A percentile compares a stretch with the other conserved stretches of the same genome.
These are phyloP conservation scores for Caerostris extrusa DNA, from an alignment of 1,140 invertebrate genomes.

Conservation along the genomic window DNA sequence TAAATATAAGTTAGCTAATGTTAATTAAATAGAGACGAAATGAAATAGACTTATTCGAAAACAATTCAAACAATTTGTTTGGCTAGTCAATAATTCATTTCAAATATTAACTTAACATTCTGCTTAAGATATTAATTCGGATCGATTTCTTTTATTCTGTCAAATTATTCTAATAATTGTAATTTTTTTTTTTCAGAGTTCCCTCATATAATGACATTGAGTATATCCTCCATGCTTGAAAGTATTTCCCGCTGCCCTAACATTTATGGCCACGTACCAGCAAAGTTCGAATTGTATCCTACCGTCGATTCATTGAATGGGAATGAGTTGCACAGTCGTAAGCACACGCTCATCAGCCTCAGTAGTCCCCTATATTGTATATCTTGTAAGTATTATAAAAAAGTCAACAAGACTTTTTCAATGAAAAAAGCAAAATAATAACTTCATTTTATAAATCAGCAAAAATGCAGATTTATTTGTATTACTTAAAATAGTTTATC, in stretches of 20 bases:
- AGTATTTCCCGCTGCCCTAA: constrained; percentile 59
- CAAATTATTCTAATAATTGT: too few relatives aligned
- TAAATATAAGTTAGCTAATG: too few relatives aligned
- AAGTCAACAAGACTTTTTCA: background rate
- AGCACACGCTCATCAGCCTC: constrained; percentile 82
- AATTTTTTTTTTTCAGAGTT: constrained; percentile 13
- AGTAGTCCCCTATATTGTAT: constrained; percentile 84
- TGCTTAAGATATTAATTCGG: too few relatives aligned
- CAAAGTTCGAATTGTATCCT: constrained; percentile 78
- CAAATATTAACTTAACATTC: too few relatives aligned
- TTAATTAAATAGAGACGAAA: too few relatives aligned
- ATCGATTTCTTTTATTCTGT: too few relatives aligned
- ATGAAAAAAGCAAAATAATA: background rate
- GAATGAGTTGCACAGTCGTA: constrained; percentile 79
- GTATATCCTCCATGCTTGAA: constrained; percentile 64
- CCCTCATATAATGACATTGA: constrained; percentile 3
- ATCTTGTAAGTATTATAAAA: constrained; percentile 82
- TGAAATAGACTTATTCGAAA: too few relatives aligned
- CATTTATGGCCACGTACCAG: constrained; percentile 73
- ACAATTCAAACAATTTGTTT: too few relatives aligned
- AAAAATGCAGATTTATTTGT: background rate
- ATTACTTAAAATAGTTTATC: background rate
- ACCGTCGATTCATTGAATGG: constrained; percentile 79
- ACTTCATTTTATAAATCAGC: background rate
- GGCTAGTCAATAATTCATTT: too few relatives aligned